phyloP scores from a whole-genome alignment of 2,113 vertebrate species.

The Podocnemis expansa region DNA sequence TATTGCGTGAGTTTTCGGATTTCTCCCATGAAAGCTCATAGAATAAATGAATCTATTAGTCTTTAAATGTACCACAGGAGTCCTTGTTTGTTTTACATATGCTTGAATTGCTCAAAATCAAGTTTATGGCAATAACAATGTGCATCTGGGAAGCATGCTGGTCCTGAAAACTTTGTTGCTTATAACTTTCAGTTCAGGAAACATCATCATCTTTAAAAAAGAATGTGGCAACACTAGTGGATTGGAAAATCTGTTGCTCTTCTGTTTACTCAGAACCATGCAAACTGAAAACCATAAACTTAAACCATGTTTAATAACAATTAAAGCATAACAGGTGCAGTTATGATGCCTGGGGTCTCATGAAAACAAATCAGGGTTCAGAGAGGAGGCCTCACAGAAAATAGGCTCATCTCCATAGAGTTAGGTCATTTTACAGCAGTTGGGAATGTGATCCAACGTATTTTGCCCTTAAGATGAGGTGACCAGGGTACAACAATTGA shows the following conservation, averaged over 20 bases:
- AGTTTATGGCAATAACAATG: accelerated
- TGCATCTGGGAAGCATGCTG: background rate
- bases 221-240: background rate
- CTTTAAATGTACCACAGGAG: too few relatives aligned
- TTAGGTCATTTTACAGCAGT: background rate
- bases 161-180: background rate
- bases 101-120: background rate
- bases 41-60: too few relatives aligned
- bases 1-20: too few relatives aligned
- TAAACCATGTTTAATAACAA: too few relatives aligned
- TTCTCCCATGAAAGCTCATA: too few relatives aligned
- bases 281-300: too few relatives aligned
- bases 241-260: background rate
- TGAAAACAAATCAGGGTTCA: background rate
- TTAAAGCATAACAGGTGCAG: too few relatives aligned
- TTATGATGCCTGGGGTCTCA: background rate
- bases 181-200: background rate
- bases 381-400: background rate
- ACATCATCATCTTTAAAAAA: background rate
- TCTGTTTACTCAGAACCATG: background rate
- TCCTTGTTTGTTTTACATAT: too few relatives aligned
- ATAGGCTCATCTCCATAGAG: background rate
- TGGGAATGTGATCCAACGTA: background rate
- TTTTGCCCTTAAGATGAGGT: background rate
- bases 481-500: accelerated